These are phyloP conservation scores for Strigamia maritima DNA, from an alignment of 2,888 invertebrate species.

Conservation along the genomic window DNA sequence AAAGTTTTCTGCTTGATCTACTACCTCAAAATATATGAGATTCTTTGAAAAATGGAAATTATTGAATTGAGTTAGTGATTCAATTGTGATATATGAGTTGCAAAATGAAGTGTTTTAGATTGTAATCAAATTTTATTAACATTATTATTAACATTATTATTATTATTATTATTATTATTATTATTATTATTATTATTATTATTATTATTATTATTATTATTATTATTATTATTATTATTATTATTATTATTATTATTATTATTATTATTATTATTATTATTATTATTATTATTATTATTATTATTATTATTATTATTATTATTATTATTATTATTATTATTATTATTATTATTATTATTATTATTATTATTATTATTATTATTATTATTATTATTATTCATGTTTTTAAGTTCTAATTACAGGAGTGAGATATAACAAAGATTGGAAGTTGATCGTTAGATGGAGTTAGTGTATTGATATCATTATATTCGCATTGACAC, in stretches of 20 bases:
- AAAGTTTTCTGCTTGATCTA: background rate
- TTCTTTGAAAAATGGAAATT: background rate
- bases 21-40: conserved; percentile 31
- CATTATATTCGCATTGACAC: background rate
- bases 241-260: too few relatives aligned
- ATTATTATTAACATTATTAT: background rate
- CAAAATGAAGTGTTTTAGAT: background rate
- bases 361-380: background rate
- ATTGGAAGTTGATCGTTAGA: background rate
- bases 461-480: conserved; percentile 29
- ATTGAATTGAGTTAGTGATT: background rate
- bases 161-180: background rate
- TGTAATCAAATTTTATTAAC: background rate
- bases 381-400: too few relatives aligned
- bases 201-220: too few relatives aligned
- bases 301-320: too few relatives aligned
- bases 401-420: background rate
- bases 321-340: too few relatives aligned
- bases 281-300: too few relatives aligned
- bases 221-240: too few relatives aligned
- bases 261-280: too few relatives aligned
- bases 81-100: conserved; percentile 26
- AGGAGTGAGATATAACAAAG: background rate
- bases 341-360: background rate
- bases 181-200: too few relatives aligned